These are phyloP conservation scores for Olivierus martensii DNA, from an alignment of 1,140 invertebrate species.

Conservation along the genomic window DNA sequence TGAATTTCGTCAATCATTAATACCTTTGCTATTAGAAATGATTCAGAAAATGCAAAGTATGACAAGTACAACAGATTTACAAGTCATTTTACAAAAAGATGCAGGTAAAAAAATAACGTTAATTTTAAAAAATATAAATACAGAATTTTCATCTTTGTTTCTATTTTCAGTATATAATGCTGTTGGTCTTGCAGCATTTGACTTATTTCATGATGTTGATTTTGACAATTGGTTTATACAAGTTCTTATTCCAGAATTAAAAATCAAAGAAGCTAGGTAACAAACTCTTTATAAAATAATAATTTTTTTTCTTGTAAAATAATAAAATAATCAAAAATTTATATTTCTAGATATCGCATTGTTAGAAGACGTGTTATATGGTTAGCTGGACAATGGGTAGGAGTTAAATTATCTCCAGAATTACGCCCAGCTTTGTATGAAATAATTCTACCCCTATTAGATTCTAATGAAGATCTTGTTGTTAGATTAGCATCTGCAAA, in stretches of 20 bases:
- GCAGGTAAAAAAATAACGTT: constrained; percentile 35
- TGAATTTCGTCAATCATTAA: constrained; percentile 53
- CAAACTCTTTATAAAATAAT: constrained; percentile 1
- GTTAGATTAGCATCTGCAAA: constrained; percentile 66
- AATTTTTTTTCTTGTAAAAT: not conserved
- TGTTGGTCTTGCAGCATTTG: constrained; percentile 72
- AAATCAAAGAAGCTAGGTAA: constrained; percentile 49
- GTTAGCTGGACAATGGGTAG: constrained; percentile 72
- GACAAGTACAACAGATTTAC: constrained; percentile 45
- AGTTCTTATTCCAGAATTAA: constrained; percentile 63
- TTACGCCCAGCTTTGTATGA: constrained; percentile 67
- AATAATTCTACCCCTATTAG: constrained; percentile 54
- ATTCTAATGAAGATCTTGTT: constrained; percentile 55
- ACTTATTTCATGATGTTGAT: constrained; percentile 83
- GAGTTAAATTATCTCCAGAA: constrained; percentile 65
- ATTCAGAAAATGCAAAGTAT: constrained; percentile 41
- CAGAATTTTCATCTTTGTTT: constrained; percentile 14
- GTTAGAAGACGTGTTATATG: constrained; percentile 75
- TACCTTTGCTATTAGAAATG: constrained; percentile 55
- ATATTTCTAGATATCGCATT: constrained; percentile 57
- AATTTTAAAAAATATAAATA: not conserved
- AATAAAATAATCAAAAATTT: no score
- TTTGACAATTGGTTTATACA: constrained; percentile 88
- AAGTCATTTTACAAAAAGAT: constrained; percentile 70
- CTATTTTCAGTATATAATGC: constrained; percentile 61